Base-by-base conservation (phyloP, 2,797 vertebrate species). In the Ispidina lecontei region DNA sequence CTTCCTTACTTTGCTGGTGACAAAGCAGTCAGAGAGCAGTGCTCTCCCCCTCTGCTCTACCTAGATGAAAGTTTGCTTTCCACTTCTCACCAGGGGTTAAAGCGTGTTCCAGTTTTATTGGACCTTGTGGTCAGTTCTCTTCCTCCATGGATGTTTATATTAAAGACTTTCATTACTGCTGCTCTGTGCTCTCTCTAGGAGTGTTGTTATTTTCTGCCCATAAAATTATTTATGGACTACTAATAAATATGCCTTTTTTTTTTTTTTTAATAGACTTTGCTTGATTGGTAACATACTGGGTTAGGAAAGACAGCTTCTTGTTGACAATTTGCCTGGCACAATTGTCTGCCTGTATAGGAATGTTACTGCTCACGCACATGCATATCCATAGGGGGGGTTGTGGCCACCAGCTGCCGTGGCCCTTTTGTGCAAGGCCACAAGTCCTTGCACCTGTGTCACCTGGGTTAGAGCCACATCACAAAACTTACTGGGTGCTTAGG, bases 211-310 rank as follows among this genome's bases (percentile, higher is more conserved):
- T 96, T 96, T 97, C 90, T 29, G 0, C 82, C 92, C 84, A 94
- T 92, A 96, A 93, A 95, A 94, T 96, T 96, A 96, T 96, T 96
- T 95, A 96, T 93, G 93, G 79, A 74, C 76, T 87, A 79, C 91
- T 87, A 96, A 94, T 91, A 95, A 93, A 89, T 91, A 90, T 43
- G 22, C 60, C 39, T 15, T 5, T 5, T 23, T 15, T 5, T 69
- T 13, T 11, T 43, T 71, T 62, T 91, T 93, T 62, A 26, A 65
- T 76, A 77, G 67, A 31, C 71, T 87, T 94, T 74, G 65, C 75
- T 54, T 90, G 91, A 87, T 95, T 92, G 82, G 76, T 94, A 94
- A 83, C 91, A 95, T 68, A 90, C 69, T 89, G 80, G 20, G 37
- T 85, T 87, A 89, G 89, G 72, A 93, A 94, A 78, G 78, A 67